phyloP scores from a whole-genome alignment of 2,888 invertebrate species.

The Trissolcus japonicus region DNA sequence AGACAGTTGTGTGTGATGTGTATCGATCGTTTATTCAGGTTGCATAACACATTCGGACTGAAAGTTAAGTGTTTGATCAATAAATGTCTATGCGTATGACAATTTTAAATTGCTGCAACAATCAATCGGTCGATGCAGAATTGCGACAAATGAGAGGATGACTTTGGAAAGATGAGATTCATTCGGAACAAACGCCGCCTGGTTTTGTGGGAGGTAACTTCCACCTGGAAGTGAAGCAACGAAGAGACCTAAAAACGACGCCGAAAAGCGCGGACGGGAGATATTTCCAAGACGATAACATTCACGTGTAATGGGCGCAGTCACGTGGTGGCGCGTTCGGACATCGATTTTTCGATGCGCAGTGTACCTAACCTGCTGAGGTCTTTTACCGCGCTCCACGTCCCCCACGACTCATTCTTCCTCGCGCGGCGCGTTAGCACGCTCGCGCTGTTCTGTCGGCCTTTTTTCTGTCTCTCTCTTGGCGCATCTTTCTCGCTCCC shows the following conservation, averaged over 20 bases:
- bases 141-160: neutral
- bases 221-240: neutral
- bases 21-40: conserved; percentile 23
- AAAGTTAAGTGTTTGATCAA: conserved; percentile 36
- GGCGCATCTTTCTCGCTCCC: conserved; percentile 13
- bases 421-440: conserved; percentile 54
- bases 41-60: conserved; percentile 32
- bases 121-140: neutral
- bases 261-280: conserved; percentile 22
- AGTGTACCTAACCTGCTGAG: conserved; percentile 60
- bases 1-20: conserved; percentile 11
- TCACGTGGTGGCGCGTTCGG: conserved; percentile 68
- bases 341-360: conserved; percentile 69
- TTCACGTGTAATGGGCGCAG: conserved; percentile 64
- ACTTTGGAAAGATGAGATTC: too few relatives aligned
- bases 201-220: conserved; percentile 1
- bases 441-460: conserved; percentile 50
- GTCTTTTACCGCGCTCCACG: conserved; percentile 50
- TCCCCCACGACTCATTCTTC: conserved; percentile 54
- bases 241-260: neutral
- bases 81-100: conserved; percentile 23
- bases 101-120: neutral
- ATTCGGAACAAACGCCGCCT: neutral
- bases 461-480: conserved; percentile 49
- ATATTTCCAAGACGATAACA: conserved; percentile 61